These are phyloP conservation scores for Benitochromis conjunctus DNA, from an alignment of 2,113 vertebrate genomes.

Conservation along the genomic window DNA sequence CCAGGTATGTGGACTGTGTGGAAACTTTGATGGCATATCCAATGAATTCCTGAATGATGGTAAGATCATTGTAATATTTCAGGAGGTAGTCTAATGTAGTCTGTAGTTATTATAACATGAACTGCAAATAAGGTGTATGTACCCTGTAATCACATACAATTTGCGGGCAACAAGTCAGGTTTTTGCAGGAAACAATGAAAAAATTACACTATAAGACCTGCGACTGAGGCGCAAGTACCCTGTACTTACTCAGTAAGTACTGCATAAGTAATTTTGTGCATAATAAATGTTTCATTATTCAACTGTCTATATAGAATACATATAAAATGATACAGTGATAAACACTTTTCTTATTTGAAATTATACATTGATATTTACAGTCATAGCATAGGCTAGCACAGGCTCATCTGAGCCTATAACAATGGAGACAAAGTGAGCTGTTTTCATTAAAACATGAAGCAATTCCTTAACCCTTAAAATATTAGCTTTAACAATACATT, in stretches of 20 bases:
- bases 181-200: not conserved
- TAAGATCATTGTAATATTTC: not conserved
- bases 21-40: slow-evolving; percentile 65
- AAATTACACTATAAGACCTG: too few relatives aligned
- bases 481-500: not conserved
- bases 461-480: not conserved
- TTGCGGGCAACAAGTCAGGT: accelerated
- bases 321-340: not conserved
- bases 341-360: not conserved
- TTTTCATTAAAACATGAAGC: not conserved
- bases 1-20: slow-evolving; percentile 74
- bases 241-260: not conserved
- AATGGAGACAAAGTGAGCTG: not conserved
- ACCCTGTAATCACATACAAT: not conserved
- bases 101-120: not conserved
- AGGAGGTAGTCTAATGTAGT: not conserved
- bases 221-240: too few relatives aligned
- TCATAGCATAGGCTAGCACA: not conserved
- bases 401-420: not conserved
- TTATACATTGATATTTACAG: not conserved
- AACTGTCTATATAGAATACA: not conserved
- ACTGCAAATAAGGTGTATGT: not conserved
- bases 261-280: not conserved
- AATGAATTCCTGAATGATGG: slow-evolving; percentile 59
- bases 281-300: not conserved